Base-by-base conservation (phyloP, 2,113 vertebrate species). In the Capra hircus region DNA sequence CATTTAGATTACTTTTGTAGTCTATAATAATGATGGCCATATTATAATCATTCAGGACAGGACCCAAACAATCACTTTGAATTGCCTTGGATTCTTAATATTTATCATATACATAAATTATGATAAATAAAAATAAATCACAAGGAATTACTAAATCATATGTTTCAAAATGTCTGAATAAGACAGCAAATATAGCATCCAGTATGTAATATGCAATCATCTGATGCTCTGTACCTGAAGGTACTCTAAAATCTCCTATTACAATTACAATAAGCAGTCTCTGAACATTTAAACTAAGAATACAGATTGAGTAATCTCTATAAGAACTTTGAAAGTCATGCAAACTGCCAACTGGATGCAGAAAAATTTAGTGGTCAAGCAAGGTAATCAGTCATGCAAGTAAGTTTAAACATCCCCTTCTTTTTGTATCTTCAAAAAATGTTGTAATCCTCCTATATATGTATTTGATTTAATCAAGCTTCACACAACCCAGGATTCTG, bases 261-360 rank as follows among this genome's bases (percentile, higher is more conserved):
- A 89, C 3, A 8, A 64, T 19, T 64, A 6, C 10, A n/a, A 6
- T 55, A 45, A 6, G 57, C 27, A 60, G 2, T 25, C 17, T 80
- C 28, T 27, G n/a, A 80, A 23, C 0, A 21, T 78, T 85, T 60
- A 52, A 17, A 19, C 12, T 64, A 52, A 82, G 1, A n/a, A 40
- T 3, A 23, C 4, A 60, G 3, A 5, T 33, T 40, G 1, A 28
- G 0, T 57, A 19, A 67, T 48, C 3, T 36, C n/a, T 25, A 27
- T 45, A 15, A 77, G 2, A 52, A 14, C 7, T 77, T 90, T 53
- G 19, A 84, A 94, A 81, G 36, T 21, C 19, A 71, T 27, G 2
- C 5, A 52, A 48, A 77, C 17, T 60, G 7, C 13, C 9, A n/a
- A 16, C 45, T 71, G 5, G 7, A 27, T 0, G 11, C n/a, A 60